These are phyloP conservation scores for Catagonus wagneri DNA, from an alignment of 2,113 vertebrate species.

Conservation along the genomic window DNA sequence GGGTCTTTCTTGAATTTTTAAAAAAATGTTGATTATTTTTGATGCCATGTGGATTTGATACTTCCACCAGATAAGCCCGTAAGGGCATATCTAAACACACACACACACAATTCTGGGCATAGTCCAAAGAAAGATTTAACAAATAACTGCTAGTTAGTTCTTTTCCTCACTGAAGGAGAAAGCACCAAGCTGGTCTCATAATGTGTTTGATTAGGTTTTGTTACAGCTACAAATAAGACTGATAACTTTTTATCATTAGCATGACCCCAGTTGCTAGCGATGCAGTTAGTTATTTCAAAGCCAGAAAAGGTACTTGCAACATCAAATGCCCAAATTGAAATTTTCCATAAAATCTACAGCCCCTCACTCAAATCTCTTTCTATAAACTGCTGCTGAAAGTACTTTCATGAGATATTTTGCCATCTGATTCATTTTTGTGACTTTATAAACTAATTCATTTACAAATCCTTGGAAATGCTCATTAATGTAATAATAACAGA, in stretches of 20 bases:
- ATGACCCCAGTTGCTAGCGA: constrained; percentile 48
- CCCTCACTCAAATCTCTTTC: constrained; percentile 49
- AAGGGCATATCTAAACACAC: neutral
- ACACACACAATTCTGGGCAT: constrained; percentile 20
- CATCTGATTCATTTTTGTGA: constrained; percentile 50
- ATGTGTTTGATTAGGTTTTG: constrained; percentile 30
- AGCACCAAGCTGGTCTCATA: constrained; percentile 58
- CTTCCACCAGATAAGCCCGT: neutral
- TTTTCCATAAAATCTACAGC: constrained; percentile 53
- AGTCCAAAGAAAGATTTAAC: constrained; percentile 54
- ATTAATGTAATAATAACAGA: constrained; percentile 31
- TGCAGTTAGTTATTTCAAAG: constrained; percentile 52
- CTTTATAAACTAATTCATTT: constrained; percentile 8
- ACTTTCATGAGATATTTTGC: constrained; percentile 43
- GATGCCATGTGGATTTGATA: neutral
- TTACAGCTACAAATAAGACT: constrained; percentile 42
- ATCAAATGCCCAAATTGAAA: constrained; percentile 30
- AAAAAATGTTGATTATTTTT: neutral
- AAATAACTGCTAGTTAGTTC: constrained; percentile 20
- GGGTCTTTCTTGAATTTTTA: neutral
- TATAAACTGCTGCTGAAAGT: constrained; percentile 1
- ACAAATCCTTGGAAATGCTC: constrained; percentile 43
- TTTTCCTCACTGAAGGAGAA: constrained; percentile 56
- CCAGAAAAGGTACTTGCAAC: neutral
- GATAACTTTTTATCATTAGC: neutral